Base-by-base conservation (phyloP, 2,113 vertebrate species). In the Excalfactoria chinensis region DNA sequence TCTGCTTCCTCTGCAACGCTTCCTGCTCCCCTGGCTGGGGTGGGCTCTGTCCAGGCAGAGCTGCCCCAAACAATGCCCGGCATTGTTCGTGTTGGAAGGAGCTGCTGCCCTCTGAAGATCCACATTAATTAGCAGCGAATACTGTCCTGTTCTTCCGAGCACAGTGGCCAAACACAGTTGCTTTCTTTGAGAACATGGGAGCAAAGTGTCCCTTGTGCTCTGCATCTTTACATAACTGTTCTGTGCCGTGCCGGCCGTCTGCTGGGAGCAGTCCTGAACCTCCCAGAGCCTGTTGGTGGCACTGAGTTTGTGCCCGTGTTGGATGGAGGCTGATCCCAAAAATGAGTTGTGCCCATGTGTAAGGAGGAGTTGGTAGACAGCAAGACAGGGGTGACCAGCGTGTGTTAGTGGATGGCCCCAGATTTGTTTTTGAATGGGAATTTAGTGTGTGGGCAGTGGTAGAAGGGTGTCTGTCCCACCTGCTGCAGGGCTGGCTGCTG, bases 71-170 rank as follows among this genome's bases (percentile, higher is more conserved):
- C 96, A 96, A 95, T 94, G 25, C 75, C 70, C 89, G 6, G 25
- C 94, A 93, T 95, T 96, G 95, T 96, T 92, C 83, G 37, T 87
- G 85, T 91, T 96, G 87, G 87, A 95, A 94, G 96, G 95, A 96
- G 91, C 93, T 13, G 43, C 94, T 95, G 94, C 95, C 93, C 93
- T 96, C 95, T 49, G 88, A 96, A 96, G 93, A 95, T 86, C 91
- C 95, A 95, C 84, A 95, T 95, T 96, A 92, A 91, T 96, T 95
- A 95, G 95, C 93, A 77, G 93, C 49, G 2, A 96, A 96, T 94
- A 51, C 92, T 94, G 75, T 92, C 78, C 94, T 89, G 86, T 96
- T 96, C 91, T 89, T 6, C 7, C 1, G 86, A 94, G 89, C 93
- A 92, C 32, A 95, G 93, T 95, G 89, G 88, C 93, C 91, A 89